Evolutionary conservation across 2,113 vertebrate genomes (phyloP).

Genomic region (Recurvirostra avosetta): DNA sequence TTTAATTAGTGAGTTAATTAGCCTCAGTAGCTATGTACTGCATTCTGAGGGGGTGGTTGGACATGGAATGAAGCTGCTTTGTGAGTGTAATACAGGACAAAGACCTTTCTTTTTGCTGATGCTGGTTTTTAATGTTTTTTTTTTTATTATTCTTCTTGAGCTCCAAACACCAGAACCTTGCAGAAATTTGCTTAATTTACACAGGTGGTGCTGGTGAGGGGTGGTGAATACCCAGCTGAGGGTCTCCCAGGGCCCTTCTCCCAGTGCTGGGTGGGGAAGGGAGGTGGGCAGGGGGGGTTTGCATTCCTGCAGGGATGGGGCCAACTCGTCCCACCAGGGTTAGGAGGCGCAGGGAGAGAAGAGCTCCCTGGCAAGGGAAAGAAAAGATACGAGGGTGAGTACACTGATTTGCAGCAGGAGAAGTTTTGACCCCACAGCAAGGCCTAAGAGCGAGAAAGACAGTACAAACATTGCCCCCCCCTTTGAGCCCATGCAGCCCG

Average conservation of each 20-base stretch:
- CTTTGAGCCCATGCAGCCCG: rapidly evolving
- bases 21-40: background rate
- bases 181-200: background rate
- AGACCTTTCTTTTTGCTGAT: background rate
- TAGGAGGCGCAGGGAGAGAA: too few relatives aligned
- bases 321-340: background rate
- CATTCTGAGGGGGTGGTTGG: background rate
- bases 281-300: background rate
- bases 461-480: rapidly evolving
- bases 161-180: background rate
- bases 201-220: rapidly evolving
- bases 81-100: background rate
- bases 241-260: background rate
- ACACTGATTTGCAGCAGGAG: background rate
- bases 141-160: background rate
- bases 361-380: background rate
- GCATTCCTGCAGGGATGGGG: too few relatives aligned
- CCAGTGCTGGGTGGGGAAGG: too few relatives aligned
- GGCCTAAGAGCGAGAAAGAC: background rate
- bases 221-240: too few relatives aligned
- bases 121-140: too few relatives aligned
- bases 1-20: constrained; percentile 50
- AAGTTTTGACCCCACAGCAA: background rate
- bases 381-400: background rate
- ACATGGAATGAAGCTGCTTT: background rate